These are phyloP conservation scores for Drosophila subpulchrella DNA, from an alignment of 1,140 invertebrate genomes.

Conservation along the genomic window DNA sequence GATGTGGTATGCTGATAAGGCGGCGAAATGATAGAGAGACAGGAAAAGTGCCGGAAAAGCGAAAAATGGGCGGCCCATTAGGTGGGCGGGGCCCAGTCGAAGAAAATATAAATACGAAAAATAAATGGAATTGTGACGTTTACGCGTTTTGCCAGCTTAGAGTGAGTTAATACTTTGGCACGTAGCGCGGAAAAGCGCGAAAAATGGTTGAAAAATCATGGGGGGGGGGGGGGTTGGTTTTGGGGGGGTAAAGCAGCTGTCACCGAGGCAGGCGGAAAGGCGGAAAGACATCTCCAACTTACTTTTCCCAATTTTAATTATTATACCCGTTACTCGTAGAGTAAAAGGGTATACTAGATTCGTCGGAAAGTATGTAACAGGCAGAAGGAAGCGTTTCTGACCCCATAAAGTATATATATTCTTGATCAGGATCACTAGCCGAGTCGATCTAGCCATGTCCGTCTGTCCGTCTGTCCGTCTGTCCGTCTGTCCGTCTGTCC, in stretches of 20 bases:
- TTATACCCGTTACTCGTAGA: no score
- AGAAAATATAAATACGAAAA: conserved; percentile 76
- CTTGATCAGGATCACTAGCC: no score
- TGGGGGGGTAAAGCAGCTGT: conserved; percentile 52
- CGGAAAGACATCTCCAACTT: conserved; percentile 67
- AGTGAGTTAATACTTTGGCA: conserved; percentile 79
- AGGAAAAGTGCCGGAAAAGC: conserved; percentile 28
- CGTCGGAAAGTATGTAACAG: no score
- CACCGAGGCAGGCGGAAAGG: conserved; percentile 30
- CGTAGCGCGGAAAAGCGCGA: conserved; percentile 45
- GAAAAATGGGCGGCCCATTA: conserved; percentile 37
- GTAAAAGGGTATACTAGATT: no score
- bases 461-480: no score
- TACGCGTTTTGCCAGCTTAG: conserved; percentile 78
- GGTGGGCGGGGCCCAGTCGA: conserved; percentile 55
- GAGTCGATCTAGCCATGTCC: no score
- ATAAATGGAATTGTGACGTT: conserved; percentile 83
- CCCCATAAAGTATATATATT: no score
- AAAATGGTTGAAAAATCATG: conserved; percentile 4
- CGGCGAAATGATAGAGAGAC: conserved; percentile 42
- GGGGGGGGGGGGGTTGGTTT: neutral
- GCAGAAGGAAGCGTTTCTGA: no score
- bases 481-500: no score
- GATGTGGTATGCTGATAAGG: conserved; percentile 40
- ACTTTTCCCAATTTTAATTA: conserved; percentile 81